phyloP scores from a whole-genome alignment of 2,888 invertebrate genomes.

The Oscheius sp. region DNA sequence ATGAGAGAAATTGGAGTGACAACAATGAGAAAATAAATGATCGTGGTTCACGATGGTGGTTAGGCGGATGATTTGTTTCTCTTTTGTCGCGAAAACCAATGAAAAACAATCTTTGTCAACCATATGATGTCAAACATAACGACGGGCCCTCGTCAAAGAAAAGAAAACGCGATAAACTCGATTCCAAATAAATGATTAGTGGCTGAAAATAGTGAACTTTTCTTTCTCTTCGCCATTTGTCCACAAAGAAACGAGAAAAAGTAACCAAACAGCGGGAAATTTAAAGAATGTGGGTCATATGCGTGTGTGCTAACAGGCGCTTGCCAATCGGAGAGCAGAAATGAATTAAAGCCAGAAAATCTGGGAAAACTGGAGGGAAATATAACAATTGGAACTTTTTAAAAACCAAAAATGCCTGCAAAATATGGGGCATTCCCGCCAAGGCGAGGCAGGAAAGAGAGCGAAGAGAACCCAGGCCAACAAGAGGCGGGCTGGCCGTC shows the following conservation, averaged over 20 bases:
- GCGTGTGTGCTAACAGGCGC: neutral
- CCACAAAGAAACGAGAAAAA: neutral
- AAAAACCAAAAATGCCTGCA: slow-evolving; percentile 11
- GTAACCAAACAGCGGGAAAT: neutral
- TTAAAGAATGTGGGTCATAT: slow-evolving; percentile 7
- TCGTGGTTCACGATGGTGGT: too few species aligned
- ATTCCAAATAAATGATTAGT: too few species aligned
- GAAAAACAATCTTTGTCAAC: too few species aligned
- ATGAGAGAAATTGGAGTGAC: too few species aligned
- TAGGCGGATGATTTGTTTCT: too few species aligned
- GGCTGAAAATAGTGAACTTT: neutral
- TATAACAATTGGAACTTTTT: neutral
- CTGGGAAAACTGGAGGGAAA: neutral
- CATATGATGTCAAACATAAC: too few species aligned
- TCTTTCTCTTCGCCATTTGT: neutral
- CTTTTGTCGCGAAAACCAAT: too few species aligned
- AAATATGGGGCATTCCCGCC: slow-evolving; percentile 22
- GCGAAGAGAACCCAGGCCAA: too few species aligned
- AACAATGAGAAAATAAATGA: too few species aligned
- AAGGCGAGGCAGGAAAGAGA: neutral
- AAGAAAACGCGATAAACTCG: too few species aligned
- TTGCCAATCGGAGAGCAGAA: neutral
- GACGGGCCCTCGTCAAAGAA: too few species aligned
- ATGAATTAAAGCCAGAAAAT: neutral
- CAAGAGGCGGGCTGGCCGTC: neutral